Base-by-base conservation (phyloP, 2,113 vertebrate genomes). In the Zosterops japonicus region DNA sequence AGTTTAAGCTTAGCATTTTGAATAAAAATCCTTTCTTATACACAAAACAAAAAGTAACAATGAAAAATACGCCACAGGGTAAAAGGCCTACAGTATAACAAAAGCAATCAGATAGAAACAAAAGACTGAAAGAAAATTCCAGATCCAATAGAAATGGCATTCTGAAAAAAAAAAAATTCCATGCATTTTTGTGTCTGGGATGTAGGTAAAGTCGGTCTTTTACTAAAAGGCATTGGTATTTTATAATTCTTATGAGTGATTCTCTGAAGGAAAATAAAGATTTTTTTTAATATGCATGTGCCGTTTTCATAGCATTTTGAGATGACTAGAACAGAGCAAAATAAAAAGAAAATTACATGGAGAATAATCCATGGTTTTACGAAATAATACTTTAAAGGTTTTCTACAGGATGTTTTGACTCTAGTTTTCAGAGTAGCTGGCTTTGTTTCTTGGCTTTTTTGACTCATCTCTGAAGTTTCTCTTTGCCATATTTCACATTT, bases 1-100 rank as follows among this genome's bases (percentile, higher is more conserved):
- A 90, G 96, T 97, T 96, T 93, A 96, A 94, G 93, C 96, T 96
- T 95, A 97, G 95, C 97, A 96, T 98, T 98, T 98, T 97, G 94
- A 97, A 96, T 97, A 75, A 89, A 96, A 95, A 90, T 90, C 92
- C 94, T 97, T 98, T 97, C 94, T 98, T 97, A 80, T 36, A 64
- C 46, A 69, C 85, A 87, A 95, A 97, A 97, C 83, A 96, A 89
- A 94, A 85, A 79, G 36, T 52, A 92, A 97, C 96, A 98, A 94
- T 95, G 93, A 91, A 96, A 88, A 97, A 98, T 97, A 88, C 55
- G 96, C 98, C 97, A 83, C 61, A 79, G 98, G 97, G 97, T 83
- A 91, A 96, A 97, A 97, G 97, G 95, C 97, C 96, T 61, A 35
- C 55, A 92, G 69, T 90, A 36, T 78, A 91, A 87, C 89, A 97